Evolutionary conservation across 2,113 vertebrate genomes (phyloP).

Genomic region (Aspidoscelis tigris): DNA sequence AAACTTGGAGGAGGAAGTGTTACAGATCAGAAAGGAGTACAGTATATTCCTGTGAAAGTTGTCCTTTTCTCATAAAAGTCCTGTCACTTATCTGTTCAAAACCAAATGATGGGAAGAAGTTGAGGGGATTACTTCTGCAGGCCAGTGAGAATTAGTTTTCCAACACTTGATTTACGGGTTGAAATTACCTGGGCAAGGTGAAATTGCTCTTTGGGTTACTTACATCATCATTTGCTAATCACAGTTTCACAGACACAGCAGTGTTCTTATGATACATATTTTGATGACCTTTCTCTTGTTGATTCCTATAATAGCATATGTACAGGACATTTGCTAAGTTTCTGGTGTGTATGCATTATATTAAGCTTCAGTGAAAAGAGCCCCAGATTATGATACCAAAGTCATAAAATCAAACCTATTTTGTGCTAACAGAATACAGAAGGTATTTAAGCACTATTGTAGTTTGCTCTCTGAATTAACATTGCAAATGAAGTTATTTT

Average conservation of each 20-base stretch:
- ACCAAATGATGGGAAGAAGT: neutral
- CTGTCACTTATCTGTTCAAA: neutral
- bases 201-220: slow-evolving; percentile 4
- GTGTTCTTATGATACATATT: slow-evolving; percentile 32
- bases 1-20: too few relatives aligned
- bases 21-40: too few relatives aligned
- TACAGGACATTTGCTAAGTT: slow-evolving; percentile 6
- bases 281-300: neutral
- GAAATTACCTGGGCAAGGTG: slow-evolving; percentile 33
- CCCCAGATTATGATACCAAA: neutral
- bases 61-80: too few relatives aligned
- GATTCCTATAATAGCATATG: slow-evolving; percentile 2
- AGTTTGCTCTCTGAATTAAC: neutral
- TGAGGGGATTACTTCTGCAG: neutral
- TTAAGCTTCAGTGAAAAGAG: neutral
- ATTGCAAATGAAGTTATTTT: slow-evolving; percentile 24
- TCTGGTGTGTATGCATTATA: neutral
- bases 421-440: neutral
- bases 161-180: slow-evolving; percentile 30
- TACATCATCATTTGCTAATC: neutral
- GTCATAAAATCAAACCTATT: neutral
- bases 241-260: neutral
- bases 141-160: slow-evolving; percentile 8
- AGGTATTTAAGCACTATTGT: neutral
- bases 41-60: too few relatives aligned